Conservation (phyloP, 2,113 vertebrate species). For the Stegostoma tigrinum region DNA sequence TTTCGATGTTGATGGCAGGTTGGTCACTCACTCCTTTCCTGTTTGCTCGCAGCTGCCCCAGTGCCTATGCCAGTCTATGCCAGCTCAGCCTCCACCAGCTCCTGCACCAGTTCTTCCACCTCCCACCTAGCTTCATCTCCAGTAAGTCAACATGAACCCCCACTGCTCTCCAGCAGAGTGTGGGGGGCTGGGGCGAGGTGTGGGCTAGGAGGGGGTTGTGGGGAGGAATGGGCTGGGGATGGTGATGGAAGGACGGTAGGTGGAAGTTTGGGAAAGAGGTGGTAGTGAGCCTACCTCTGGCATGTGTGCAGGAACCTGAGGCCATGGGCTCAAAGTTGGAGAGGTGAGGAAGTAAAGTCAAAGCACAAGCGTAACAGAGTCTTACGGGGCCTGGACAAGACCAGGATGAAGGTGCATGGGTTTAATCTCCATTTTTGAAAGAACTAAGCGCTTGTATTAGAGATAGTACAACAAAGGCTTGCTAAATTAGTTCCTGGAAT, state of each 20-base stretch:
- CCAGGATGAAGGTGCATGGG: too few species aligned
- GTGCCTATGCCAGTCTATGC: constrained; percentile 72
- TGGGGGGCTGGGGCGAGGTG: neutral
- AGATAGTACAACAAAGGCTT: neutral
- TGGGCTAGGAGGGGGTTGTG: neutral
- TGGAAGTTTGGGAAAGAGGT: too few species aligned
- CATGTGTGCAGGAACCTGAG: neutral
- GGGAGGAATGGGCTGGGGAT: neutral
- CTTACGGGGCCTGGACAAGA: too few species aligned
- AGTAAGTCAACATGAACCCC: constrained; percentile 56
- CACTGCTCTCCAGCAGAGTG: neutral
- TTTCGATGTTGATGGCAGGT: neutral
- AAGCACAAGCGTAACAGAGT: neutral
- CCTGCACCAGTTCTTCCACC: constrained; percentile 78
- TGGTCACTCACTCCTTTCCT: neutral
- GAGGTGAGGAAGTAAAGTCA: neutral
- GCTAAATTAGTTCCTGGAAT: neutral
- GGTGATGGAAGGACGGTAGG: too few species aligned
- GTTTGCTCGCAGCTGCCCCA: constrained; percentile 60
- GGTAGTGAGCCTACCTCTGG: neutral
- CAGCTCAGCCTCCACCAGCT: constrained; percentile 75
- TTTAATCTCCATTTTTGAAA: too few species aligned
- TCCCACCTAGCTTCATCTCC: constrained; percentile 83
- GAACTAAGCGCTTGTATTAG: too few species aligned
- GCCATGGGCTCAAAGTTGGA: too few species aligned